Conservation (phyloP, 2,797 vertebrate species). For the Sebastes goodei region DNA sequence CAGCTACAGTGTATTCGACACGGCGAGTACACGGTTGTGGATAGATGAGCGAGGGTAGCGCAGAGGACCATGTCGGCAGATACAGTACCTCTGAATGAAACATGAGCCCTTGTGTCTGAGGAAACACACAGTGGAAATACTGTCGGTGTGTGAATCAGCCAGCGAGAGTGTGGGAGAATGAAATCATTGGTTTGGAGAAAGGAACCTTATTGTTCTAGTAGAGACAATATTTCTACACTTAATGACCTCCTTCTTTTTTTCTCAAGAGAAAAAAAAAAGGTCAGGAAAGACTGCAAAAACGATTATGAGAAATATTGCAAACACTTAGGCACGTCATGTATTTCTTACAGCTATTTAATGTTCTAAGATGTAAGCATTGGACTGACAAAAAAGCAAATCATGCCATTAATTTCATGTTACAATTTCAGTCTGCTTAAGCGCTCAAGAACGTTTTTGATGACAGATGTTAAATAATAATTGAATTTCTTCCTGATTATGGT, state of each 20-base stretch:
- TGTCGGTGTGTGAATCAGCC: slow-evolving; percentile 38
- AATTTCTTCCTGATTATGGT: slow-evolving; percentile 50
- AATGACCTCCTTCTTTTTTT: slow-evolving; percentile 10
- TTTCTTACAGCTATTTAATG: slow-evolving; percentile 3
- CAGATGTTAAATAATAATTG: slow-evolving; percentile 55
- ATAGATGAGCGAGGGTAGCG: slow-evolving; percentile 52
- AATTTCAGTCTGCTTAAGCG: slow-evolving; percentile 39
- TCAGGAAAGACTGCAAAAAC: background rate
- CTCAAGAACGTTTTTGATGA: slow-evolving; percentile 35
- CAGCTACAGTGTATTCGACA: slow-evolving; percentile 34
- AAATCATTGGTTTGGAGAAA: slow-evolving; percentile 28
- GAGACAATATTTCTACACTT: slow-evolving; percentile 11
- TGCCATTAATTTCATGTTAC: slow-evolving; percentile 25
- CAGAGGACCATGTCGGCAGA: slow-evolving; percentile 52
- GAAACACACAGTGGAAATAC: slow-evolving; percentile 53
- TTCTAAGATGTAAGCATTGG: slow-evolving; percentile 6
- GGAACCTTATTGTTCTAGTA: slow-evolving; percentile 25
- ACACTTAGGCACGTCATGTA: background rate
- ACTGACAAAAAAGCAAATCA: slow-evolving; percentile 24
- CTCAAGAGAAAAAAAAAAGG: background rate
- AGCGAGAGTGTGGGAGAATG: slow-evolving; percentile 36
- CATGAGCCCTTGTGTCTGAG: slow-evolving; percentile 48
- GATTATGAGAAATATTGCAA: slow-evolving; percentile 16
- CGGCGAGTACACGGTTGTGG: slow-evolving; percentile 19
- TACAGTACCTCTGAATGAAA: slow-evolving; percentile 60